phyloP scores from a whole-genome alignment of 2,113 vertebrate species.

The Zingel zingel region DNA sequence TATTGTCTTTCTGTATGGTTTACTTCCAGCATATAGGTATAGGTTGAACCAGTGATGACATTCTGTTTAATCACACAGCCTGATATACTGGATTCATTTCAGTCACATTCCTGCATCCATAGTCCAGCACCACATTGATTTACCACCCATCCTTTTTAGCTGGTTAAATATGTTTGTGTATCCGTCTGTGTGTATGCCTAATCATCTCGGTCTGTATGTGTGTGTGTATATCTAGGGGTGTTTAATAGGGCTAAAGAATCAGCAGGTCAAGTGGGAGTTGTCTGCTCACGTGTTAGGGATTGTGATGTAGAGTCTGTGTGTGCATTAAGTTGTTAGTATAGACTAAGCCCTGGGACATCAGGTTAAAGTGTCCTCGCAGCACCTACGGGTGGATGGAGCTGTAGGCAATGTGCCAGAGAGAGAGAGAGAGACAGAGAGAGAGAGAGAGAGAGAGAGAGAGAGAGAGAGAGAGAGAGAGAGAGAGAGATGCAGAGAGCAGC shows the following conservation, averaged over 20 bases:
- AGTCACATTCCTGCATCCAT: constrained; percentile 42
- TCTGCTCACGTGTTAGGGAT: constrained; percentile 61
- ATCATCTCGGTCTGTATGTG: background rate
- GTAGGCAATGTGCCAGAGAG: background rate
- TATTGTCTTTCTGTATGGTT: constrained; percentile 5
- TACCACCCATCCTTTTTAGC: constrained; percentile 1
- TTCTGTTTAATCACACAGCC: background rate
- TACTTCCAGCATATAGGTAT: constrained; percentile 25
- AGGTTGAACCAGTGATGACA: background rate
- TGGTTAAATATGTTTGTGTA: constrained; percentile 12
- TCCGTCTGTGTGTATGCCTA: background rate
- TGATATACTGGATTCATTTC: constrained; percentile 18
- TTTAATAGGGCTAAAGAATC: constrained; percentile 36
- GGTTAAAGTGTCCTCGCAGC: constrained; percentile 39
- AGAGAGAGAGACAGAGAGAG: background rate
- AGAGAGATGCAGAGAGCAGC: background rate
- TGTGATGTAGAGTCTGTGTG: constrained; percentile 56
- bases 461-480: background rate
- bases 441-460: background rate
- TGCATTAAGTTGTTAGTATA: constrained; percentile 59
- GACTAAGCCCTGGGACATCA: constrained; percentile 52
- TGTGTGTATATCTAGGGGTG: constrained; percentile 18
- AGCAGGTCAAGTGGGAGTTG: constrained; percentile 44
- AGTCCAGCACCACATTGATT: constrained; percentile 54
- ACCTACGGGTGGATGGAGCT: constrained; percentile 48